Percentiles rank a stretch among this genome's conserved stretches.
These are phyloP conservation scores for Dendrocincla fuliginosa DNA, from an alignment of 2,797 vertebrate species.

Conservation along the genomic window DNA sequence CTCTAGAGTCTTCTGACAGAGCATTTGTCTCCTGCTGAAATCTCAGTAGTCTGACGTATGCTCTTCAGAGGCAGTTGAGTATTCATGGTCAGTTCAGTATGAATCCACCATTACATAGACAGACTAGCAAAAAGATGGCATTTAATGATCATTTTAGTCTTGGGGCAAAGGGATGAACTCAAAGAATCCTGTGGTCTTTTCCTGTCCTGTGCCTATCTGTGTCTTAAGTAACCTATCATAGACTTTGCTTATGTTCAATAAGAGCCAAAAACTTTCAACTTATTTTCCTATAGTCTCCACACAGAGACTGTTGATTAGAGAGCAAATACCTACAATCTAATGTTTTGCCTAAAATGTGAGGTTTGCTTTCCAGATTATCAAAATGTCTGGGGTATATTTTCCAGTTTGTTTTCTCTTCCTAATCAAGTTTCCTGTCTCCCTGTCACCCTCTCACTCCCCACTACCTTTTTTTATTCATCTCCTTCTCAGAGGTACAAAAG, in stretches of 20 bases:
- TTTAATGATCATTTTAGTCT: neutral
- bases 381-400: neutral
- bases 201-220: neutral
- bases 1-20: neutral
- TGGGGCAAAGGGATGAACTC: neutral
- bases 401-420: neutral
- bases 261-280: neutral
- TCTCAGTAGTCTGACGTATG: neutral
- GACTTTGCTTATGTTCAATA: neutral
- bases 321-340: neutral
- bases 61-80: neutral
- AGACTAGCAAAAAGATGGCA: neutral
- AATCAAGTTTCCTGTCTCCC: constrained; percentile 9
- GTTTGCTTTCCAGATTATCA: neutral
- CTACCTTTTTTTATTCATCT: neutral
- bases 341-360: neutral
- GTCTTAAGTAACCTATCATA: neutral
- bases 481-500: constrained; percentile 60
- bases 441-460: neutral
- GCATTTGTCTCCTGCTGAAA: neutral
- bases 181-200: neutral
- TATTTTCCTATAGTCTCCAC: neutral
- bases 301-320: neutral
- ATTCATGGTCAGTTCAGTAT: neutral
- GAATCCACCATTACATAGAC: neutral